A percentile compares a stretch with the other conserved stretches of the same genome.
Conservation (phyloP, 2,113 vertebrate genomes). For the Hemiprocne comata region DNA sequence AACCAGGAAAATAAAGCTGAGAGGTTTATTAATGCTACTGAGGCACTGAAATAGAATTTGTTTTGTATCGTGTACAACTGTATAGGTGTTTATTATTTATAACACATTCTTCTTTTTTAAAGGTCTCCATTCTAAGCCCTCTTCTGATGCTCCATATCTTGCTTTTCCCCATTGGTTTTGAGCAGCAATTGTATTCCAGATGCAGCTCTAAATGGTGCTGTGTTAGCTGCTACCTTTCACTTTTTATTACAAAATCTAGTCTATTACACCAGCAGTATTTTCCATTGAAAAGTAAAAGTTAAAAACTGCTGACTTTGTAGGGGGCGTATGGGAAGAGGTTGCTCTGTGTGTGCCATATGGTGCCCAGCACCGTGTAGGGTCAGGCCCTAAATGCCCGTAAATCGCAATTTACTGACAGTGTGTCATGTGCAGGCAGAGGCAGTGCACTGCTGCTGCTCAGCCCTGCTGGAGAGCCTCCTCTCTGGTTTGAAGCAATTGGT, state of each 20-base stretch:
- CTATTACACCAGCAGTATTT: constrained; percentile 21
- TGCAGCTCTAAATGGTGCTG: constrained; percentile 62
- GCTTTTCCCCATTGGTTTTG: constrained; percentile 70
- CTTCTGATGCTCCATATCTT: constrained; percentile 62
- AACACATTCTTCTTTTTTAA: constrained; percentile 68
- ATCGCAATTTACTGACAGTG: background rate
- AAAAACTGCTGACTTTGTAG: constrained; percentile 37
- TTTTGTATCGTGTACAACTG: constrained; percentile 71
- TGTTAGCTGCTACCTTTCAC: constrained; percentile 51
- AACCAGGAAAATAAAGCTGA: constrained; percentile 65
- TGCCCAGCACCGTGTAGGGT: background rate
- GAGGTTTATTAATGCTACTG: constrained; percentile 72
- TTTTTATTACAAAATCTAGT: constrained; percentile 69
- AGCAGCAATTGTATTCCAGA: constrained; percentile 62
- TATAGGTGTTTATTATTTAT: constrained; percentile 74
- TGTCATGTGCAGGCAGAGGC: background rate
- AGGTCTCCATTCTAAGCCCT: constrained; percentile 63
- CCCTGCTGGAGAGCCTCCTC: background rate
- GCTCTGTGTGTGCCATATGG: constrained; percentile 29
- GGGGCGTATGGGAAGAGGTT: background rate
- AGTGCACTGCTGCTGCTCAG: background rate
- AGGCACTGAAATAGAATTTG: constrained; percentile 70
- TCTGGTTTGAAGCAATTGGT: background rate
- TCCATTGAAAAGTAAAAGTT: constrained; percentile 51
- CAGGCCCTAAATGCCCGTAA: background rate